These are phyloP conservation scores for Rhinolophus sinicus DNA, from an alignment of 2,113 vertebrate species.

Conservation along the genomic window DNA sequence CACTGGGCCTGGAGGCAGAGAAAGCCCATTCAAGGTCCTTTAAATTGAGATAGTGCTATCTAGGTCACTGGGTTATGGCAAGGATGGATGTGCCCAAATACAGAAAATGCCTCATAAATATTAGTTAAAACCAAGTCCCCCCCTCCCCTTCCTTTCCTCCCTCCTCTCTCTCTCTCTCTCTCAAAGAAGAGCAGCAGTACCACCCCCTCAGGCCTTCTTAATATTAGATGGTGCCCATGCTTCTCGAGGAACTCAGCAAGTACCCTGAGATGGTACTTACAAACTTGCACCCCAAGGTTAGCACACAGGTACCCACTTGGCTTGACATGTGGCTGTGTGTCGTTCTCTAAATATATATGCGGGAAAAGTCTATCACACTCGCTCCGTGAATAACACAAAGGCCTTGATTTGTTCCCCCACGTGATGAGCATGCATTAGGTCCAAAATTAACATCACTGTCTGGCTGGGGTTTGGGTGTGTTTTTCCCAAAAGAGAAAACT, in stretches of 20 bases:
- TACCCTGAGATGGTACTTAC: background rate
- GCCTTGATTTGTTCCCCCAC: conserved; percentile 75
- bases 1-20: background rate
- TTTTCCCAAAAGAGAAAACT: conserved; percentile 69
- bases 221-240: background rate
- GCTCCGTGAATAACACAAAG: conserved; percentile 80
- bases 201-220: background rate
- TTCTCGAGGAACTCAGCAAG: background rate
- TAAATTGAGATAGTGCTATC: background rate
- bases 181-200: background rate
- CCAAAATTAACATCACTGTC: conserved; percentile 77
- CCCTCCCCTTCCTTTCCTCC: background rate
- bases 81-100: background rate
- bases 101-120: background rate
- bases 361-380: conserved; percentile 72
- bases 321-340: conserved; percentile 48
- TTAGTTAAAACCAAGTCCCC: background rate
- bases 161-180: background rate
- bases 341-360: conserved; percentile 70
- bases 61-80: background rate
- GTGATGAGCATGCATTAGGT: conserved; percentile 69
- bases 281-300: conserved; percentile 43
- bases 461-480: conserved; percentile 42
- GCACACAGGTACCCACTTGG: conserved; percentile 32
- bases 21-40: background rate